These are phyloP conservation scores for Aphelinus certus DNA, from an alignment of 1,140 invertebrate genomes.

Conservation along the genomic window DNA sequence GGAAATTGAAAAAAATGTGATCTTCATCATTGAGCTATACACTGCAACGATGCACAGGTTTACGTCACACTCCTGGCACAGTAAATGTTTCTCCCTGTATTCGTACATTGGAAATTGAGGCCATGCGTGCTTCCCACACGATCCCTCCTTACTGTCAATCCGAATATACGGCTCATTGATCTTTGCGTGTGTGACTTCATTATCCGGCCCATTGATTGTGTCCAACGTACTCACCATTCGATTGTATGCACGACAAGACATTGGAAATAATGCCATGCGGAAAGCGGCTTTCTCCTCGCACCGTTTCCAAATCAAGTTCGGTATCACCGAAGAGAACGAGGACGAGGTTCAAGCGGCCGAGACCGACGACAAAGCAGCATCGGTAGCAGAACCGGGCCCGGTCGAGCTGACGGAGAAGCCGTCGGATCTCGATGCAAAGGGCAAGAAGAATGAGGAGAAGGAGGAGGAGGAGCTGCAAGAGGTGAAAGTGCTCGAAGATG, in stretches of 20 bases:
- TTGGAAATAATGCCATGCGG: slow-evolving; percentile 56
- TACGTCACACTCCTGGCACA: too few species aligned
- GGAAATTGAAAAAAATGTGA: too few species aligned
- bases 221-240: too few species aligned
- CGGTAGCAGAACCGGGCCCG: not conserved
- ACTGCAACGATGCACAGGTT: too few species aligned
- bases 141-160: too few species aligned
- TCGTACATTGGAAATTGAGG: too few species aligned
- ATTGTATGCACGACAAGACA: slow-evolving; percentile 16
- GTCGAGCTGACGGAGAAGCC: not conserved
- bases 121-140: too few species aligned
- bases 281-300: slow-evolving; percentile 45
- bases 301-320: slow-evolving; percentile 48
- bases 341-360: slow-evolving; percentile 33
- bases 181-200: too few species aligned
- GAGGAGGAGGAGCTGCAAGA: not conserved
- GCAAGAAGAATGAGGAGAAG: not conserved
- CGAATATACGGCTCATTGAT: too few species aligned
- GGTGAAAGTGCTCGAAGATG: not conserved
- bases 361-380: not conserved
- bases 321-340: slow-evolving; percentile 53
- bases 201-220: too few species aligned
- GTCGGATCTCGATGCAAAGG: not conserved
- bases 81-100: too few species aligned
- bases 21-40: too few species aligned